A percentile compares a stretch with the other conserved stretches of the same genome.
phyloP scores from a whole-genome alignment of 2,888 invertebrate species.

The Nasonovia ribisnigri region DNA sequence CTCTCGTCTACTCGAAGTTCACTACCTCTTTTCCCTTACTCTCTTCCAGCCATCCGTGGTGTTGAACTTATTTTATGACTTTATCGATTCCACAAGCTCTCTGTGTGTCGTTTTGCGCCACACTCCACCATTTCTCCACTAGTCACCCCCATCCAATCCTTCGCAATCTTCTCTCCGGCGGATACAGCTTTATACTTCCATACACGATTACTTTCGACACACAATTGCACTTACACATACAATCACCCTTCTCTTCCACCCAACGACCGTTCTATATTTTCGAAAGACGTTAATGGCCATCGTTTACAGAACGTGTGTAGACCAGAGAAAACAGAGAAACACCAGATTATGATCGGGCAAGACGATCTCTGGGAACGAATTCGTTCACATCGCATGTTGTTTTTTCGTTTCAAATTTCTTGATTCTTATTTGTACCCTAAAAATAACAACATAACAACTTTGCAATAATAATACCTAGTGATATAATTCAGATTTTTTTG shows the following conservation, averaged over 20 bases:
- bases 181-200: constrained; percentile 45
- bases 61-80: constrained; percentile 65
- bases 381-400: not conserved
- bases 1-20: constrained; percentile 23
- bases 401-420: not conserved
- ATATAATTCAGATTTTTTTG: not conserved
- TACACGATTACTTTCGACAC: constrained; percentile 61
- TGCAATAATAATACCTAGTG: not conserved
- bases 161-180: constrained; percentile 8
- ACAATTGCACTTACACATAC: constrained; percentile 63
- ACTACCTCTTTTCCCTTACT: not conserved
- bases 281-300: constrained; percentile 50
- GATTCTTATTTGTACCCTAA: not conserved
- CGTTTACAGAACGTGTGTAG: constrained; percentile 48
- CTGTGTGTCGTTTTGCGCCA: constrained; percentile 33
- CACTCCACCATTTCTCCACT: not conserved
- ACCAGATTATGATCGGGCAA: constrained; percentile 37
- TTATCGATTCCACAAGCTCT: constrained; percentile 59
- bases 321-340: constrained; percentile 29
- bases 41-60: not conserved
- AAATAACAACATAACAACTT: not conserved
- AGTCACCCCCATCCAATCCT: not conserved
- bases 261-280: constrained; percentile 15
- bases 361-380: constrained; percentile 23
- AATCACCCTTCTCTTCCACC: not conserved